phyloP scores from a whole-genome alignment of 2,113 vertebrate genomes.

The Clarias magur region DNA sequence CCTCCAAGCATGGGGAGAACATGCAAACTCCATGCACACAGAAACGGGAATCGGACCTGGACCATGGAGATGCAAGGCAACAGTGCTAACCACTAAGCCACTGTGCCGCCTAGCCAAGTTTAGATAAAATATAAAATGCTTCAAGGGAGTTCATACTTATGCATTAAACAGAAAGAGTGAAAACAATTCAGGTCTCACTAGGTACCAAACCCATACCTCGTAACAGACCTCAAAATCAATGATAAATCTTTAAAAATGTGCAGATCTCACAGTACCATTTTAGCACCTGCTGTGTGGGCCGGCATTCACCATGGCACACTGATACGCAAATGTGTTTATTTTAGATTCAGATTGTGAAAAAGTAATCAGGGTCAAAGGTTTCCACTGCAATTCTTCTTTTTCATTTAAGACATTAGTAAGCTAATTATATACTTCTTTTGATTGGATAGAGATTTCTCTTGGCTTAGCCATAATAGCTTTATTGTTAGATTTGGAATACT shows the following conservation, averaged over 20 bases:
- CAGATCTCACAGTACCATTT: not conserved
- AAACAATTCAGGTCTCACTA: not conserved
- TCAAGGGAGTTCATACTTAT: not conserved
- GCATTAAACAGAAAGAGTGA: not conserved
- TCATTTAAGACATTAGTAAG: not conserved
- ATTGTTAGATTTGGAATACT: not conserved
- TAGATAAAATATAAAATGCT: too few species aligned
- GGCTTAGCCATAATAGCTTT: not conserved
- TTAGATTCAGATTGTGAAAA: not conserved
- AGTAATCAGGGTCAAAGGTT: constrained; percentile 1
- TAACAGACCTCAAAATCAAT: not conserved
- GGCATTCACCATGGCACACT: not conserved
- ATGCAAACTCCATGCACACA: too few species aligned
- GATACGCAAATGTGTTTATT: not conserved
- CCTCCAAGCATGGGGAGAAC: too few species aligned
- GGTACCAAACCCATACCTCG: not conserved
- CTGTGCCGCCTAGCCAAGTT: too few species aligned
- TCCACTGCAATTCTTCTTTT: not conserved
- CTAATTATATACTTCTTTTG: not conserved
- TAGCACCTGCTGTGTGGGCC: not conserved
- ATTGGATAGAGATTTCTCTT: not conserved
- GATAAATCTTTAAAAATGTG: not conserved
- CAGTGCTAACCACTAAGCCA: too few species aligned
- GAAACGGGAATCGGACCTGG: too few species aligned
- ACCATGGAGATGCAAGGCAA: too few species aligned